Conservation (phyloP, 2,888 invertebrate genomes). For the Operophtera brumata region DNA sequence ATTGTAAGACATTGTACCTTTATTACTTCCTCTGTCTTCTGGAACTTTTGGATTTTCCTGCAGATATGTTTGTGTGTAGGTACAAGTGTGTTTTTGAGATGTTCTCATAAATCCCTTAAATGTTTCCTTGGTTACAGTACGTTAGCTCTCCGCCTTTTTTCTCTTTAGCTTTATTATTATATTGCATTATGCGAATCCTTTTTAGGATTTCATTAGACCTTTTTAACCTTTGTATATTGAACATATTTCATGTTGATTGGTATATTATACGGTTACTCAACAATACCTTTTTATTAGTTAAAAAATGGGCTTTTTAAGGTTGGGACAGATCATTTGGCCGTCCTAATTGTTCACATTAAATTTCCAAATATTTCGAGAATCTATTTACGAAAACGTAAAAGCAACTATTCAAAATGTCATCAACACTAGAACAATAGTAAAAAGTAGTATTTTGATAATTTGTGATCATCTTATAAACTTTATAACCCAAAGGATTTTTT, state of each 20-base stretch:
- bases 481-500: constrained; percentile 19
- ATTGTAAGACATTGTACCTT: constrained; percentile 36
- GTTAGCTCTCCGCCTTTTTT: constrained; percentile 33
- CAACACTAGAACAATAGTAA: constrained; percentile 12
- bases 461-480: constrained; percentile 20
- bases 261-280: constrained; percentile 3
- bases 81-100: constrained; percentile 27
- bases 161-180: constrained; percentile 32
- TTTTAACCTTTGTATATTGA: constrained; percentile 22
- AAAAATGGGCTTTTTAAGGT: background rate
- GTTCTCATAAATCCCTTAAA: constrained; percentile 36
- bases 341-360: too few species aligned
- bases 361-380: too few species aligned
- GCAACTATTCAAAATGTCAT: background rate
- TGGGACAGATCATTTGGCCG: background rate
- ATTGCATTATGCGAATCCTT: constrained; percentile 31
- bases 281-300: background rate
- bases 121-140: constrained; percentile 37
- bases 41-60: constrained; percentile 33
- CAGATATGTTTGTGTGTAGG: constrained; percentile 24
- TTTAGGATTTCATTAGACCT: constrained; percentile 33
- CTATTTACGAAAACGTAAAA: background rate
- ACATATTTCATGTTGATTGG: constrained; percentile 14
- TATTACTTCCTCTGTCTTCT: constrained; percentile 34
- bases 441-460: constrained; percentile 10